Conservation (phyloP, 1,140 invertebrate genomes). For the Pachypsylla venusta region DNA sequence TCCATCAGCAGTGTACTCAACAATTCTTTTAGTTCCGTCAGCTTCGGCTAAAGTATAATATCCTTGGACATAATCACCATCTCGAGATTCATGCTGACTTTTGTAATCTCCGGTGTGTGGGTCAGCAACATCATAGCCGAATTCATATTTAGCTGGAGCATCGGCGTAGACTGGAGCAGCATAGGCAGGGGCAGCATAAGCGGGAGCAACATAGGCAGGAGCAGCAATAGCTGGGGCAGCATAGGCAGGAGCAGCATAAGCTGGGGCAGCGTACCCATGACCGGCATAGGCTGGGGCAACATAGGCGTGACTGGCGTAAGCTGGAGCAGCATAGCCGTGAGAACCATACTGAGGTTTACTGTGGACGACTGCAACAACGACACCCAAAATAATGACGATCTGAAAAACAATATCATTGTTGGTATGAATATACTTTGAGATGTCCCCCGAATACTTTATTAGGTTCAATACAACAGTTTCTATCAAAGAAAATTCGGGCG, state of each 20-base stretch:
- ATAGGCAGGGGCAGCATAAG: neutral
- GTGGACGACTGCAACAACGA: no score
- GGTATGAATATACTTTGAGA: no score
- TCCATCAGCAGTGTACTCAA: conserved; percentile 43
- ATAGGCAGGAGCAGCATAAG: neutral
- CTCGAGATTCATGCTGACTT: conserved; percentile 40
- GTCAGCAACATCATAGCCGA: conserved; percentile 38
- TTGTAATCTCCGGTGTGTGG: conserved; percentile 42
- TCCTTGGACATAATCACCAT: conserved; percentile 38
- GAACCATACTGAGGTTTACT: no score
- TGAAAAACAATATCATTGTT: no score
- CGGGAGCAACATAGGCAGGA: neutral
- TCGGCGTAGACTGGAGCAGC: neutral
- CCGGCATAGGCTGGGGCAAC: neutral
- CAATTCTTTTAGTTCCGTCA: conserved; percentile 39
- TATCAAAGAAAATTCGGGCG: no score
- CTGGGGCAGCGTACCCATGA: neutral
- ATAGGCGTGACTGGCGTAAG: neutral
- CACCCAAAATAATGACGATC: no score
- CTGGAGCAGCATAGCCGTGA: no score
- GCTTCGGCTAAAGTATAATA: conserved; percentile 32
- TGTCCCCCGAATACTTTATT: no score
- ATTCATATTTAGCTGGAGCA: conserved; percentile 29
- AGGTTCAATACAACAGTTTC: no score
- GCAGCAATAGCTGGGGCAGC: neutral